A percentile compares a stretch with the other conserved stretches of the same genome.
phyloP scores from a whole-genome alignment of 1,140 invertebrate genomes.

The Lepidurus apus region DNA sequence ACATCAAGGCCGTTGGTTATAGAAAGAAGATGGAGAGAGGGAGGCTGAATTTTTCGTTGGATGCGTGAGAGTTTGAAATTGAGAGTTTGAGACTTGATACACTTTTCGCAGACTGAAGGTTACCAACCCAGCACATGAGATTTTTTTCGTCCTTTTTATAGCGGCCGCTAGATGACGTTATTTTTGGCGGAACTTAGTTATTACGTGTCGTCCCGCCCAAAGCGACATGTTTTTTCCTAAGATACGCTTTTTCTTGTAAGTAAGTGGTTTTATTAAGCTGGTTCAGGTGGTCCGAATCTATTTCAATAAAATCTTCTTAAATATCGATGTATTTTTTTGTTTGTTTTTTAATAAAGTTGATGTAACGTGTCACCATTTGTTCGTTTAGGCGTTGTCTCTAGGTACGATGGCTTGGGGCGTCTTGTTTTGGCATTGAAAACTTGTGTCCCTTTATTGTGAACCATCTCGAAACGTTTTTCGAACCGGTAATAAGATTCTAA shows the following conservation, averaged over 20 bases:
- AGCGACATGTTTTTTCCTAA: neutral
- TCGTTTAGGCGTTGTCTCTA: neutral
- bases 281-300: neutral
- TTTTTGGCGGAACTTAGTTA: neutral
- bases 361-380: neutral
- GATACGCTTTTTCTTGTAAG: neutral
- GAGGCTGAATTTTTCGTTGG: neutral
- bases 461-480: neutral
- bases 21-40: neutral
- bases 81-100: neutral
- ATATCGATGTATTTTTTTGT: neutral
- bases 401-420: neutral
- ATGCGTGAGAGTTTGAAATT: neutral
- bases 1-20: slow-evolving; percentile 8
- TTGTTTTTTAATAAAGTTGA: too few relatives aligned
- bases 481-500: neutral
- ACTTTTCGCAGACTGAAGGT: neutral
- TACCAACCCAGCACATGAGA: neutral
- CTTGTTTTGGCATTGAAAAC: slow-evolving; percentile 1
- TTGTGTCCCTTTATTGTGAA: neutral
- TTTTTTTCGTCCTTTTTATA: neutral
- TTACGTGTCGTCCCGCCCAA: neutral
- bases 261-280: neutral
- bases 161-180: neutral
- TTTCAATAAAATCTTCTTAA: neutral